Conservation (phyloP, 1,140 invertebrate genomes). For the Yoshiicerus persimilis region DNA sequence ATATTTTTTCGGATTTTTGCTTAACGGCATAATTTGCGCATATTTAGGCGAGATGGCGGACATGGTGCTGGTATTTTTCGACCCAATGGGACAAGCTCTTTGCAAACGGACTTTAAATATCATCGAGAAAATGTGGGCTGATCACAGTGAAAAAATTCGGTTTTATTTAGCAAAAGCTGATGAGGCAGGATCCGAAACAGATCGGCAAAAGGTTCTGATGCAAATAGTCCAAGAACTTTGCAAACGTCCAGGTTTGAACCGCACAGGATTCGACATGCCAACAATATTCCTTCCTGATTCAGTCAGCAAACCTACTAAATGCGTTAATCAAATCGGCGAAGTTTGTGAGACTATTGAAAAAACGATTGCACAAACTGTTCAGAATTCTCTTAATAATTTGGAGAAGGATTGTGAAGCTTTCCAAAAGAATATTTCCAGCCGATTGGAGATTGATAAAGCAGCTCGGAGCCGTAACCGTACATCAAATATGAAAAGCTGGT, state of each 20-base stretch:
- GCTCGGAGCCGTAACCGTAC: conserved; percentile 51
- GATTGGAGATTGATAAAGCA: conserved; percentile 56
- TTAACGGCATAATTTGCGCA: too few species aligned
- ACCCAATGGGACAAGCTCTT: conserved; percentile 66
- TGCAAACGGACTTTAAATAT: conserved; percentile 64
- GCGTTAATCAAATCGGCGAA: conserved; percentile 65
- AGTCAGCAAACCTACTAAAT: conserved; percentile 57
- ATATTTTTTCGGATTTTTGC: too few species aligned
- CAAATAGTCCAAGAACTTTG: conserved; percentile 68
- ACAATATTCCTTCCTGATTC: conserved; percentile 63
- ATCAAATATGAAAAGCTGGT: conserved; percentile 7
- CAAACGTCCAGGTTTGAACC: conserved; percentile 63
- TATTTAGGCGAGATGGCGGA: conserved; percentile 63
- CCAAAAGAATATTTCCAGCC: conserved; percentile 55
- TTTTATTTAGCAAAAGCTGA: conserved; percentile 66
- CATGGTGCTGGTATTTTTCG: conserved; percentile 67
- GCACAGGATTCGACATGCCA: conserved; percentile 66
- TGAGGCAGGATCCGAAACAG: conserved; percentile 63
- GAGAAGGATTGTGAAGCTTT: conserved; percentile 62
- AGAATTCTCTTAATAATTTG: conserved; percentile 64
- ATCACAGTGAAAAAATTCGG: conserved; percentile 61
- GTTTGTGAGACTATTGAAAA: conserved; percentile 63
- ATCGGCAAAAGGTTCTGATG: conserved; percentile 63
- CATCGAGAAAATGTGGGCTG: conserved; percentile 61
- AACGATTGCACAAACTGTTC: conserved; percentile 64